phyloP scores from a whole-genome alignment of 1,140 invertebrate genomes.

The Arion vulgaris region DNA sequence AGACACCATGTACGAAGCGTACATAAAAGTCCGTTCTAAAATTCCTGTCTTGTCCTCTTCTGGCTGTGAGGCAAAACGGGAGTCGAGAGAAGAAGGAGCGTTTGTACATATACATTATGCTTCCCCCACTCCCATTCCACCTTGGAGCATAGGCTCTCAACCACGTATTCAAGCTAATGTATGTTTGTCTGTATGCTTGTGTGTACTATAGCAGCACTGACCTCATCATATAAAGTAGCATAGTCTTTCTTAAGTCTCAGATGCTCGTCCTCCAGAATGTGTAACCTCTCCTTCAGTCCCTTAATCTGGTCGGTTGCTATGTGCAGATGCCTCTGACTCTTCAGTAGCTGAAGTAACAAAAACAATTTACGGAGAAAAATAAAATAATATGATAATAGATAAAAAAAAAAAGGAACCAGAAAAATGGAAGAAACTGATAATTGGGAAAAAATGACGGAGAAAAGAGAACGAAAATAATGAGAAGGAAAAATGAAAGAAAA shows the following conservation, averaged over 20 bases:
- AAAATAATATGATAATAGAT: too few species aligned
- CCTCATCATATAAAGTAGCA: constrained; percentile 47
- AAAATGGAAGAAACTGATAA: constrained; percentile 24
- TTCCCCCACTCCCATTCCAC: constrained; percentile 1
- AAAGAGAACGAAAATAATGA: neutral
- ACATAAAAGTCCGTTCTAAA: too few species aligned
- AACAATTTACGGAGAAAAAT: too few species aligned
- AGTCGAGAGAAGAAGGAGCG: too few species aligned
- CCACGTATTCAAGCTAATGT: neutral
- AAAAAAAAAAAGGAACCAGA: neutral
- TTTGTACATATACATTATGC: neutral
- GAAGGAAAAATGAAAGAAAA: too few species aligned
- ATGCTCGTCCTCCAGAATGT: constrained; percentile 57
- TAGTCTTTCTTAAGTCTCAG: constrained; percentile 48
- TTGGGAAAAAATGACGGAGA: constrained; percentile 9
- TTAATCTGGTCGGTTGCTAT: constrained; percentile 62
- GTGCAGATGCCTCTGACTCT: constrained; percentile 55
- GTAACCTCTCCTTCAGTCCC: constrained; percentile 55
- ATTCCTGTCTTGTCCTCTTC: too few species aligned
- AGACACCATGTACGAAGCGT: too few species aligned
- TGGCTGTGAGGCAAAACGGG: too few species aligned
- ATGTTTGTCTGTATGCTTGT: constrained; percentile 17
- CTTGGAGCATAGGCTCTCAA: too few species aligned
- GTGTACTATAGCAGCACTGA: constrained; percentile 19
- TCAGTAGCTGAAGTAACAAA: constrained; percentile 48